Percentiles rank a stretch among this genome's conserved stretches.
Evolutionary conservation across 1,140 invertebrate species (phyloP).

Genomic region (Mesaphorura yosii): DNA sequence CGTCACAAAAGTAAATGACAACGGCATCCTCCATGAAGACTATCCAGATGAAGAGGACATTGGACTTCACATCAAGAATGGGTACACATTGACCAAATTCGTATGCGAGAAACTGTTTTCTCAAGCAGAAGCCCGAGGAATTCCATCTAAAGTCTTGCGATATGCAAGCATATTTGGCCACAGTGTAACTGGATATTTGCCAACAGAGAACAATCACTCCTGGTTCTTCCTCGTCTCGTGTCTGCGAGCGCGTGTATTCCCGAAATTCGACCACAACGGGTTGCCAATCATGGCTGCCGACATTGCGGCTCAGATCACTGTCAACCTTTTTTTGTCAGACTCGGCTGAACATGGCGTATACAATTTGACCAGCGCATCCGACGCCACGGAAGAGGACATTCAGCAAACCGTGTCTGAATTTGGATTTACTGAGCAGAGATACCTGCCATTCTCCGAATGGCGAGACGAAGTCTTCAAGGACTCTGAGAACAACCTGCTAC

Average conservation of each 20-base stretch:
- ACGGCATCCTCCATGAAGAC: background rate
- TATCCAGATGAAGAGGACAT: background rate
- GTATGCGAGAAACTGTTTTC: background rate
- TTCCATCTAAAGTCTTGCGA: background rate
- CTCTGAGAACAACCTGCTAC: background rate
- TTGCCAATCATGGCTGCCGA: slow-evolving; percentile 1
- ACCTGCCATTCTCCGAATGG: slow-evolving; percentile 3
- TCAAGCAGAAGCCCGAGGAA: background rate
- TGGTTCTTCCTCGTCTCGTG: background rate
- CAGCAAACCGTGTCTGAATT: background rate
- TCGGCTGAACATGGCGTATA: background rate
- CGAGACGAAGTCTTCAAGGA: slow-evolving; percentile 2
- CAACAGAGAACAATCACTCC: background rate
- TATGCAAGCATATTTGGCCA: slow-evolving; percentile 4
- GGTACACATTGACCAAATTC: slow-evolving; percentile 2
- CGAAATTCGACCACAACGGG: background rate
- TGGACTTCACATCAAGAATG: background rate
- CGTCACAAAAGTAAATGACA: background rate
- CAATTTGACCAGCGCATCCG: background rate
- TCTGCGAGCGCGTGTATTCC: background rate
- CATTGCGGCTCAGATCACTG: background rate
- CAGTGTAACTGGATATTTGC: slow-evolving; percentile 3
- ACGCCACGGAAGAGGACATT: background rate
- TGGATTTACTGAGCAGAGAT: background rate
- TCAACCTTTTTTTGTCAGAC: background rate